A percentile compares a stretch with the other conserved stretches of the same genome.
Conservation (phyloP, 2,888 invertebrate species). For the Caprella mutica region DNA sequence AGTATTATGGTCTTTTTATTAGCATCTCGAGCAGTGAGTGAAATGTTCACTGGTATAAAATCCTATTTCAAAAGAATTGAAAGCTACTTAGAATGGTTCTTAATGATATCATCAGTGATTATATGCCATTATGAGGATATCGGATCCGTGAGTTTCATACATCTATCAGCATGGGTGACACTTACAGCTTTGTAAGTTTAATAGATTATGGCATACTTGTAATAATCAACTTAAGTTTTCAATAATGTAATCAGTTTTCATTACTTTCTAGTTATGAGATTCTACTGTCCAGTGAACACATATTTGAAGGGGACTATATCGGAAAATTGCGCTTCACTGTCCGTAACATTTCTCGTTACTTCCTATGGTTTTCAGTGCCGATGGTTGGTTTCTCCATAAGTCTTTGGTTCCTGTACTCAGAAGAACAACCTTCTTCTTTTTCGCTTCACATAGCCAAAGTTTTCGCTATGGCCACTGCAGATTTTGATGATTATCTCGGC, state of each 20-base stretch:
- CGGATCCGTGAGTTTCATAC: background rate
- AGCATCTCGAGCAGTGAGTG: background rate
- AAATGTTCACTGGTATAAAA: background rate
- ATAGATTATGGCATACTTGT: no score
- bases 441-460: constrained; percentile 6
- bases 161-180: background rate
- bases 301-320: constrained; percentile 1
- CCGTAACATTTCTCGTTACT: constrained; percentile 6
- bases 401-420: constrained; percentile 6
- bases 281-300: no score
- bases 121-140: background rate
- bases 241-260: no score
- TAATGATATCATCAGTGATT: background rate
- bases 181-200: constrained; percentile 5
- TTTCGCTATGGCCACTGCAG: background rate
- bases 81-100: constrained; percentile 6
- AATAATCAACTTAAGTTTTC: no score
- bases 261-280: no score
- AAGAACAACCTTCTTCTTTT: background rate
- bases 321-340: constrained; percentile 6
- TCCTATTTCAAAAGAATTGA: background rate
- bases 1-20: background rate
- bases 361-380: background rate
- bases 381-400: background rate
- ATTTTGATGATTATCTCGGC: background rate